Conservation (phyloP, 92 coral and sea anemone genomes). For the Desmophyllum pertusum region DNA sequence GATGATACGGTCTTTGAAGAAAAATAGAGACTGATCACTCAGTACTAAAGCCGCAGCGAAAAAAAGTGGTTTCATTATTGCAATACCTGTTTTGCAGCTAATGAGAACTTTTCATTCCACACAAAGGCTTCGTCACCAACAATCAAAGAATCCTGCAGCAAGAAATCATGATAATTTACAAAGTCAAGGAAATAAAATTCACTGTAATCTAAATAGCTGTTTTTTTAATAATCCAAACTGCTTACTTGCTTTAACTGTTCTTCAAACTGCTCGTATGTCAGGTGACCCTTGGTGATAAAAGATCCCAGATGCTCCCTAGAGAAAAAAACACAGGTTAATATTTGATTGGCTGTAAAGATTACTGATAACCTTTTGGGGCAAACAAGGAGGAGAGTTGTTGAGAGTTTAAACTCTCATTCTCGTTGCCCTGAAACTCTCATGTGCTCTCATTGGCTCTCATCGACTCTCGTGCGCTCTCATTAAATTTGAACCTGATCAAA, state of each 20-base stretch:
- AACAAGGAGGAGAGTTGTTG: too few relatives aligned
- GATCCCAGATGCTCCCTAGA: slow-evolving; percentile 60
- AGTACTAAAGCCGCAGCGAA: too few relatives aligned
- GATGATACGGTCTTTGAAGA: too few relatives aligned
- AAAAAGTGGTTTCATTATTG: neutral
- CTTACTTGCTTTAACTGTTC: slow-evolving; percentile 65
- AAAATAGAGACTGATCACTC: too few relatives aligned
- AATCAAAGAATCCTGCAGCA: slow-evolving; percentile 45
- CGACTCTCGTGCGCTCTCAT: too few relatives aligned
- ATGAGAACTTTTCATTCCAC: slow-evolving; percentile 58
- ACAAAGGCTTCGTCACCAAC: slow-evolving; percentile 37
- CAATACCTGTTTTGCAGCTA: slow-evolving; percentile 48
- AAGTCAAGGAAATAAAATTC: neutral
- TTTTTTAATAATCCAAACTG: neutral
- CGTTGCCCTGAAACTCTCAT: too few relatives aligned
- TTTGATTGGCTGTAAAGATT: neutral
- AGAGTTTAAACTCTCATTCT: too few relatives aligned
- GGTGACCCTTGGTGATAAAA: slow-evolving; percentile 26
- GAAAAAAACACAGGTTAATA: neutral
- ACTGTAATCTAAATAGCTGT: too few relatives aligned
- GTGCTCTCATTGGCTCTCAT: too few relatives aligned
- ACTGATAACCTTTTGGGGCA: too few relatives aligned
- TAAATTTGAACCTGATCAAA: too few relatives aligned
- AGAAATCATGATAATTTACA: neutral
- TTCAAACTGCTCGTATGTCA: slow-evolving; percentile 55